Evolutionary conservation across 2,888 invertebrate genomes (phyloP).

Genomic region (Polydesmus complanatus): DNA sequence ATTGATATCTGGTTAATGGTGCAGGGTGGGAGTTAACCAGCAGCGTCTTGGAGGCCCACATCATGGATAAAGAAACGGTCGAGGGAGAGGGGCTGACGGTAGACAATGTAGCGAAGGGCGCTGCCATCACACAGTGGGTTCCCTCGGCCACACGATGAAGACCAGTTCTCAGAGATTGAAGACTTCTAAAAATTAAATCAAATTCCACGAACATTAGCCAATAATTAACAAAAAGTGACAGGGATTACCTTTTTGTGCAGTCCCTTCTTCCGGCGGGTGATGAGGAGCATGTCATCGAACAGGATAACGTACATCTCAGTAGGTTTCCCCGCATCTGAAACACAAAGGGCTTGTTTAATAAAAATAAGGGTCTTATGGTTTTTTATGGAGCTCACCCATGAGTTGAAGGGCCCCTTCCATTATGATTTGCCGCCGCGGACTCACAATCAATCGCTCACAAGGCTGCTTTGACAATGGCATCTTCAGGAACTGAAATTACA

Average conservation of each 20-base stretch:
- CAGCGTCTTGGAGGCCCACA: constrained; percentile 25
- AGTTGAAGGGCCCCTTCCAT: constrained; percentile 36
- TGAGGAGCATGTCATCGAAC: constrained; percentile 47
- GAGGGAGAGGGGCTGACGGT: constrained; percentile 36
- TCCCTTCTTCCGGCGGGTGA: constrained; percentile 43
- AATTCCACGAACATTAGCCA: background rate
- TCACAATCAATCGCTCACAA: constrained; percentile 44
- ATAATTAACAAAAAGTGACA: background rate
- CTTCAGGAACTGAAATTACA: constrained; percentile 38
- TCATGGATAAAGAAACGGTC: constrained; percentile 37
- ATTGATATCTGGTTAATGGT: background rate
- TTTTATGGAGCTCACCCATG: constrained; percentile 23
- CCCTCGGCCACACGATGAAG: constrained; percentile 28
- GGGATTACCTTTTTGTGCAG: constrained; percentile 37
- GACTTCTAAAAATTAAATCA: constrained; percentile 30
- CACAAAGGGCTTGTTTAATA: background rate
- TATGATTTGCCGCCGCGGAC: constrained; percentile 37
- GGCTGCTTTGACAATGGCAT: constrained; percentile 43
- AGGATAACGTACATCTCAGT: constrained; percentile 45
- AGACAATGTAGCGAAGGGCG: constrained; percentile 33
- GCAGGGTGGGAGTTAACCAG: too few species aligned
- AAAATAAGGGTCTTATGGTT: background rate
- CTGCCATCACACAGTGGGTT: constrained; percentile 23
- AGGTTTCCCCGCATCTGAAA: constrained; percentile 39
- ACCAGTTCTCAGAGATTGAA: constrained; percentile 35